A percentile compares a stretch with the other conserved stretches of the same genome.
Conservation (phyloP, 2,888 invertebrate genomes). For the Myathropa florea region DNA sequence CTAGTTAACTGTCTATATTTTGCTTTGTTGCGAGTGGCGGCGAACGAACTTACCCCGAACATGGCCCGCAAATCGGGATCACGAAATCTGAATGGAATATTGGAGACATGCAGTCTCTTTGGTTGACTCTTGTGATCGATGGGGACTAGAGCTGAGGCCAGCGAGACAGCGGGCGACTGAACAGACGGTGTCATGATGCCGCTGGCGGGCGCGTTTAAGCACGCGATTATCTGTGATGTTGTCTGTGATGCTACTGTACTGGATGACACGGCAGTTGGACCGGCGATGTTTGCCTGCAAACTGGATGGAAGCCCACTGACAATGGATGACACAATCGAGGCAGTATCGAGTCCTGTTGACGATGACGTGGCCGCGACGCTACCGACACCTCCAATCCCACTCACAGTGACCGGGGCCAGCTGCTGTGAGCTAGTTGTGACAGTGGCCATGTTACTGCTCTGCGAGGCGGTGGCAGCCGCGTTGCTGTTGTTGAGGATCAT, state of each 20-base stretch:
- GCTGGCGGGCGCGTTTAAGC: conserved; percentile 77
- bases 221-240: conserved; percentile 79
- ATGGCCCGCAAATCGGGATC: conserved; percentile 99
- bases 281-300: conserved; percentile 71
- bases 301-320: conserved; percentile 73
- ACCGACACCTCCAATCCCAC: conserved; percentile 65
- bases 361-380: conserved; percentile 71
- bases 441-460: conserved; percentile 72
- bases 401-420: conserved; percentile 57
- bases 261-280: conserved; percentile 73
- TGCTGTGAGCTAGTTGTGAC: conserved; percentile 65
- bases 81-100: conserved; percentile 99
- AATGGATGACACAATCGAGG: conserved; percentile 74
- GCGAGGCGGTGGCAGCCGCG: conserved; percentile 73
- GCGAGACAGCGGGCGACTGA: conserved; percentile 80
- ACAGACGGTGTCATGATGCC: conserved; percentile 78
- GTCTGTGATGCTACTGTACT: conserved; percentile 74
- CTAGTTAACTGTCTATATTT: conserved; percentile 52
- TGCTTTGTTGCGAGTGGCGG: background rate
- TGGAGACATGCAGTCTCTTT: conserved; percentile 98
- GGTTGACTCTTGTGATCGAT: conserved; percentile 87
- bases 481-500: conserved; percentile 67
- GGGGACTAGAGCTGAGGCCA: conserved; percentile 82
- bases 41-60: conserved; percentile 93
- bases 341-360: conserved; percentile 71